Conservation (phyloP, 2,888 invertebrate genomes). For the Axea sp. region DNA sequence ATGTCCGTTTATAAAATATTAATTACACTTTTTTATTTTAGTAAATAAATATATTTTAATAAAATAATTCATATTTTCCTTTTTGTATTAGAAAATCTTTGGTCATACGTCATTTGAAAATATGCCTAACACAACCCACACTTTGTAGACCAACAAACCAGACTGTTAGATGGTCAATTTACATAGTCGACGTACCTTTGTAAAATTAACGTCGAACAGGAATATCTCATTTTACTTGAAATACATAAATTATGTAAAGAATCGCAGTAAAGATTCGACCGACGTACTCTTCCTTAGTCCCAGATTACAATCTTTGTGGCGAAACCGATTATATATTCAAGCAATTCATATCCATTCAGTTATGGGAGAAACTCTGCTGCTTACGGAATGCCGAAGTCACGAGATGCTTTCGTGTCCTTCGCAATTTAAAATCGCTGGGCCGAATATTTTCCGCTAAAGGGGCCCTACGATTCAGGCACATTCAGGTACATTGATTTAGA, state of each 20-base stretch:
- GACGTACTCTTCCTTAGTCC: constrained; percentile 25
- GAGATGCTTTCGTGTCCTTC: constrained; percentile 58
- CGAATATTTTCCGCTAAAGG: constrained; percentile 45
- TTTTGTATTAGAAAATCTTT: no score
- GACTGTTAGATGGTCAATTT: constrained; percentile 2
- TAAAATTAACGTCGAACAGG: constrained; percentile 15
- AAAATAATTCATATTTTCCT: no score
- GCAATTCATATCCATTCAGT: constrained; percentile 58
- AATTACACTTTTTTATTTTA: no score
- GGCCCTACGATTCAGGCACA: constrained; percentile 11
- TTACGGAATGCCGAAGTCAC: constrained; percentile 55
- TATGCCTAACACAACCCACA: neutral
- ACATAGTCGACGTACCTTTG: constrained; percentile 5
- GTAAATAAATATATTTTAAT: no score
- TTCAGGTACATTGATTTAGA: constrained; percentile 34
- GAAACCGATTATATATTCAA: constrained; percentile 56
- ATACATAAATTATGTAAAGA: constrained; percentile 56
- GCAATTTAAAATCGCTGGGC: constrained; percentile 47
- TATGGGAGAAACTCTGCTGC: constrained; percentile 46
- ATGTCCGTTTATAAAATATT: no score
- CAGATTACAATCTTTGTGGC: constrained; percentile 51
- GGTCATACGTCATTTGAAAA: no score
- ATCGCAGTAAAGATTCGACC: constrained; percentile 44
- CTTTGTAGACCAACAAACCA: neutral
- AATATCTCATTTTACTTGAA: constrained; percentile 43